Conservation (phyloP, 2,113 vertebrate genomes). For the Martes martes region DNA sequence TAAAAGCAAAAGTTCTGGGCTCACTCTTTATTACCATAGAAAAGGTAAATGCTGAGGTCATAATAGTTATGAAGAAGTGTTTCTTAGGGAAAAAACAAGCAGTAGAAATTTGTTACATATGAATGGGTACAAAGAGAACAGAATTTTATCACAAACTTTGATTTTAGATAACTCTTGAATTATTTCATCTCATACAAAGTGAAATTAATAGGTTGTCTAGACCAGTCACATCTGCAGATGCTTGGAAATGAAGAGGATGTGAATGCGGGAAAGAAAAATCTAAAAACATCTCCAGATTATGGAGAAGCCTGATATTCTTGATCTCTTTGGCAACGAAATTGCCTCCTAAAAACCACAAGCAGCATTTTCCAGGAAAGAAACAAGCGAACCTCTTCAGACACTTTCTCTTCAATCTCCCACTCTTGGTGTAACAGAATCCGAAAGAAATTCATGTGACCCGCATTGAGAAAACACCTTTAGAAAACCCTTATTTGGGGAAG, state of each 20-base stretch:
- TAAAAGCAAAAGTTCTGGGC: background rate
- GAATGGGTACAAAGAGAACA: background rate
- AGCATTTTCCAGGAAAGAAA: slow-evolving; percentile 48
- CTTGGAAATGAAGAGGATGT: slow-evolving; percentile 34
- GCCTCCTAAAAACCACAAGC: background rate
- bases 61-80: background rate
- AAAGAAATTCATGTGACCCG: slow-evolving; percentile 26
- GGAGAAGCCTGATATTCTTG: background rate
- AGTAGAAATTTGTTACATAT: background rate
- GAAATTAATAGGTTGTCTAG: slow-evolving; percentile 30
- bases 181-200: background rate
- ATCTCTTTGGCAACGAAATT: background rate
- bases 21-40: background rate
- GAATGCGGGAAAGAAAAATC: slow-evolving; percentile 9
- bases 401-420: slow-evolving; percentile 23
- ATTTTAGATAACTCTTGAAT: background rate
- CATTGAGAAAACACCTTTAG: background rate
- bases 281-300: slow-evolving; percentile 40
- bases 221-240: background rate
- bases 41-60: background rate
- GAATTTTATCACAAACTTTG: background rate
- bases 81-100: background rate
- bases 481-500: background rate
- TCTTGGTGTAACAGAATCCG: background rate
- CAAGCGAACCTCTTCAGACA: background rate